A percentile compares a stretch with the other conserved stretches of the same genome.
phyloP scores from a whole-genome alignment of 2,797 vertebrate genomes.

The Myripristis murdjan region DNA sequence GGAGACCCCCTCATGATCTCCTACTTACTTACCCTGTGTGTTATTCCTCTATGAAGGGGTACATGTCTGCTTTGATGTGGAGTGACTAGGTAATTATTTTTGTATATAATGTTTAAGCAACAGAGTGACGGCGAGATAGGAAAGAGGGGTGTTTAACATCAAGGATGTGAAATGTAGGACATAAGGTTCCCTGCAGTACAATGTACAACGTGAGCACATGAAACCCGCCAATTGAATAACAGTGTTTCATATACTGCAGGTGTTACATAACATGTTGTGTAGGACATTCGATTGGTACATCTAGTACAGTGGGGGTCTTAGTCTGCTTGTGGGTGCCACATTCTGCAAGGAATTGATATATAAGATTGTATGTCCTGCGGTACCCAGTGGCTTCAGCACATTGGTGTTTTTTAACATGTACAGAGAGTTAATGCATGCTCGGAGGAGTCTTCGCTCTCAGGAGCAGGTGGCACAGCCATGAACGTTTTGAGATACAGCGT shows the following conservation, averaged over 20 bases:
- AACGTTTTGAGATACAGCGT: too few species aligned
- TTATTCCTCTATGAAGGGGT: not conserved
- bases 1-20: slow-evolving; percentile 56
- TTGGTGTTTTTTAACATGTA: slow-evolving; percentile 34
- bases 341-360: slow-evolving; percentile 72
- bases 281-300: slow-evolving; percentile 59
- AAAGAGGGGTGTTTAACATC: slow-evolving; percentile 47
- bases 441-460: not conserved
- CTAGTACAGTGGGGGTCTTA: slow-evolving; percentile 51
- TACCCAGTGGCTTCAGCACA: slow-evolving; percentile 32
- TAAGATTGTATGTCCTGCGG: slow-evolving; percentile 64
- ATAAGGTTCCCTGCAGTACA: slow-evolving; percentile 60
- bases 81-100: not conserved
- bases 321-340: slow-evolving; percentile 70
- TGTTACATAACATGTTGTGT: slow-evolving; percentile 66
- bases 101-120: not conserved
- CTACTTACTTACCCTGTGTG: slow-evolving; percentile 1
- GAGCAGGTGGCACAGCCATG: not conserved
- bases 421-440: slow-evolving; percentile 9
- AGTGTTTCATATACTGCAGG: slow-evolving; percentile 46
- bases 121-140: slow-evolving; percentile 27
- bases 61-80: not conserved
- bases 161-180: slow-evolving; percentile 58
- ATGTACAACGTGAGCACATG: slow-evolving; percentile 43
- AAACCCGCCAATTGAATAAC: slow-evolving; percentile 30